Conservation (phyloP, 1,140 invertebrate species). For the Euschistus heros region DNA sequence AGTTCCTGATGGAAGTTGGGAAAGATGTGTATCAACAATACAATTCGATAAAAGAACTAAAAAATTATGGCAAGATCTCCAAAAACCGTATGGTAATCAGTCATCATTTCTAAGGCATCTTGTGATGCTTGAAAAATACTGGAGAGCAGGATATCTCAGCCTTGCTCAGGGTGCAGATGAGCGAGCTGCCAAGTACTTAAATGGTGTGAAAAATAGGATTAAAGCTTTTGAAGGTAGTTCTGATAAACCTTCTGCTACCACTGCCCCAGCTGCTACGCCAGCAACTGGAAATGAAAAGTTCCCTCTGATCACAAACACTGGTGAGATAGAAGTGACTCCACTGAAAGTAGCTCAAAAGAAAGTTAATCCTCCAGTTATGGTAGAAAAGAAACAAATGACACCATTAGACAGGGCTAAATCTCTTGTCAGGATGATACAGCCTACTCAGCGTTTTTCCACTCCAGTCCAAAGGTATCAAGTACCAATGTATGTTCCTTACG, state of each 20-base stretch:
- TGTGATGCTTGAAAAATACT: constrained; percentile 67
- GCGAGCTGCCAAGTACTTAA: constrained; percentile 62
- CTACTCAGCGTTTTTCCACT: not conserved
- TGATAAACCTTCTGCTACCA: constrained; percentile 1
- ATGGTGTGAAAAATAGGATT: constrained; percentile 63
- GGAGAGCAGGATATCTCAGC: constrained; percentile 56
- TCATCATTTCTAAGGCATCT: constrained; percentile 71
- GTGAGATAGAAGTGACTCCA: constrained; percentile 21
- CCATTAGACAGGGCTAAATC: constrained; percentile 18
- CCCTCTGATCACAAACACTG: constrained; percentile 11
- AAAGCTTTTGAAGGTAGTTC: constrained; percentile 52
- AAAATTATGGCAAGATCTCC: constrained; percentile 63
- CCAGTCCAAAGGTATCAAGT: constrained; percentile 4
- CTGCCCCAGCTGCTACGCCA: not conserved
- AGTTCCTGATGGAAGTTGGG: constrained; percentile 42
- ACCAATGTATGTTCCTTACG: constrained; percentile 3
- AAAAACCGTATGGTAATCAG: constrained; percentile 73
- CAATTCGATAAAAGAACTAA: constrained; percentile 73
- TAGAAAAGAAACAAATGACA: constrained; percentile 2
- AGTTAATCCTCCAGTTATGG: not conserved
- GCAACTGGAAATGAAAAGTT: not conserved
- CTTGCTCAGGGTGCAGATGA: constrained; percentile 57
- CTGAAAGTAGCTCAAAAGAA: constrained; percentile 9
- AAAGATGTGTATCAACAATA: constrained; percentile 61
- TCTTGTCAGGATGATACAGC: constrained; percentile 21